Evolutionary conservation across 2,888 invertebrate genomes (phyloP), one percentile per base, ranked within the genome.

Genomic region (Tiliacea citrago): DNA sequence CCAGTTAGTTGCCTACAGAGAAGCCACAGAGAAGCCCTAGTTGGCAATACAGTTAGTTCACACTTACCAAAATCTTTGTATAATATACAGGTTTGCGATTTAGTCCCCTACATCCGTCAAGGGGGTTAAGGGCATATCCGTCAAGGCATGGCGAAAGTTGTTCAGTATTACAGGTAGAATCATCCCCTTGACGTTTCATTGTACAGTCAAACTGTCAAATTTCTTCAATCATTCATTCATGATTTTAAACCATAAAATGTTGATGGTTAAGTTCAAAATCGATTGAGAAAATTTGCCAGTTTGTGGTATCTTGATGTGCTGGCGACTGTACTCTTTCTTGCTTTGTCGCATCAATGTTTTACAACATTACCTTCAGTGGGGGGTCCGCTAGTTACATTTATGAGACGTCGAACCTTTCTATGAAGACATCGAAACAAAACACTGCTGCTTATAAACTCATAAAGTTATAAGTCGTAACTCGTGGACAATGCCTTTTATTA

Each of bases 401-500:
- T 49, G 21, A 21, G 21, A 29, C 39, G 57, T 29, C 9, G 75
- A 58, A 47, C 47, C 42, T 42, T 16, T 35, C 8, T 35, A 45
- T 39, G 24, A 47, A 57, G 39, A 47, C 39, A 47, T 21, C 42
- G 13, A 35, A 76, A 24, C 16, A 16, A 35, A 24, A 73, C 75
- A 58, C 60, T 51, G 10, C 29, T 13, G 29, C 1, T 29, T 58
- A 39, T 29, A 42, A 51, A 29, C 13, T 9, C 7, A n/a, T n/a
- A n/a, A n/a, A n/a, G n/a, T n/a, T n/a, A 7, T 16, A 10, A 4
- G 18, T 60, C 58, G 42, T 75, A 60, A 75, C 16, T 58, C 16
- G 6, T 29, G 16, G 13, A 60, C 35, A 67, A 66, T 24, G 45
- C 45, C 2, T 73, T 75, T 75, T 77, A 75, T 47, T 51, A 18